Evolutionary conservation across 2,113 vertebrate genomes (phyloP), one percentile per base, ranked within the genome.

Genomic region (Nothobranchius furzeri): DNA sequence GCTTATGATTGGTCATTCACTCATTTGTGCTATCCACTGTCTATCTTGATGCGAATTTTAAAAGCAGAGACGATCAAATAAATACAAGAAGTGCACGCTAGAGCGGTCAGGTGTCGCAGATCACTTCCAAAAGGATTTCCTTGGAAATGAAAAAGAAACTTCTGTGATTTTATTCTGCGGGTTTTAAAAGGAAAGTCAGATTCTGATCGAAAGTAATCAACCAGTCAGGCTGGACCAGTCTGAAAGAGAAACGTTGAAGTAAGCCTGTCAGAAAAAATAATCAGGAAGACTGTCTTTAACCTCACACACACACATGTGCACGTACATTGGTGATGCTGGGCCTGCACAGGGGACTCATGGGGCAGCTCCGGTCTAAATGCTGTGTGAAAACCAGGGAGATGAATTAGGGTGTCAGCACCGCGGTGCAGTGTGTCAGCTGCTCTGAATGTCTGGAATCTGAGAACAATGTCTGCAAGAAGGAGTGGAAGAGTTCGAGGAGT

Each of bases 161-260:
- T 4, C 1, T 46, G 3, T 30, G 5, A 47, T 7, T 75, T 12
- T 30, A 30, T 30, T 30, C 7, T 54, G 1, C n/a, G 52, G 40
- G 25, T 54, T 17, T 20, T 20, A 12, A 49, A 25, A 3, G 11
- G 7, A 5, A 62, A 54, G 60, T 24, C 25, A 60, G 37, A 36
- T 62, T 6, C n/a, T 45, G 50, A 52, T 45, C 24, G 0, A 36
- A 36, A 7, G 24, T 24, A 84, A 91, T 87, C 73, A 57, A 87
- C 78, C 86, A 12, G 9, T 89, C 92, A 81, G 87, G 91, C 76
- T 73, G 17, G 64, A 91, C 89, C 70, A 66, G 90, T 88, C 73
- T 52, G 57, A 64, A 79, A 52, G 25, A 10, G 30, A 35, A 70
- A 17, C 17, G 9, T 7, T 20, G 13, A 50, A 51, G 56, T 68